These are phyloP conservation scores for Saguinus midas DNA, from an alignment of 2,113 vertebrate genomes.

Conservation along the genomic window DNA sequence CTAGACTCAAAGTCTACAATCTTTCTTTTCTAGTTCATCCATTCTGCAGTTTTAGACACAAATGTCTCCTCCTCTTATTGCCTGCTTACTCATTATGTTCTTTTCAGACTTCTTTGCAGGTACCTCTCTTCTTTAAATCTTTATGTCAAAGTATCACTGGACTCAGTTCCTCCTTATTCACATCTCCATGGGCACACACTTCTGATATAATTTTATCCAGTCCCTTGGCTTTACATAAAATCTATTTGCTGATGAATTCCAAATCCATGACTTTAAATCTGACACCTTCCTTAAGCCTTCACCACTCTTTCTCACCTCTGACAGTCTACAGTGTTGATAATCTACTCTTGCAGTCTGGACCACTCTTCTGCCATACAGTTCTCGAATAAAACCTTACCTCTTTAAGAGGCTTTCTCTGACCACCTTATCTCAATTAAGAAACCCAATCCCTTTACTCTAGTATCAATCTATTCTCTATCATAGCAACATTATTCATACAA, in stretches of 20 bases:
- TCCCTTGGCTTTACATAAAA: neutral
- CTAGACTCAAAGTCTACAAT: neutral
- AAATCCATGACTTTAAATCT: neutral
- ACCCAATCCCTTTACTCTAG: neutral
- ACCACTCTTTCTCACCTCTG: neutral
- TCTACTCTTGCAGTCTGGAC: neutral
- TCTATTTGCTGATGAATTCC: neutral
- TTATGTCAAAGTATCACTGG: neutral
- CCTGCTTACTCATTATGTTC: neutral
- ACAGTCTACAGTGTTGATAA: neutral
- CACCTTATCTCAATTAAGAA: neutral
- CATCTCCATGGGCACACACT: neutral
- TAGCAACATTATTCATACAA: neutral
- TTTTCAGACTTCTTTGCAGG: neutral
- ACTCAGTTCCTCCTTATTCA: neutral
- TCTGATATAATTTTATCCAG: neutral
- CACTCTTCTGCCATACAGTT: neutral
- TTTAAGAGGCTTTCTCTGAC: neutral
- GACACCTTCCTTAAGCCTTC: neutral
- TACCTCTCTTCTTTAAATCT: neutral
- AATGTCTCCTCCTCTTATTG: neutral
- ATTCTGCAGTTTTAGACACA: neutral
- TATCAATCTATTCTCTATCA: neutral
- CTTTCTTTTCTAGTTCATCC: neutral
- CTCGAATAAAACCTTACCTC: neutral